Base-by-base conservation (phyloP, 2,113 vertebrate species). In the Ophthalmotilapia sp. region DNA sequence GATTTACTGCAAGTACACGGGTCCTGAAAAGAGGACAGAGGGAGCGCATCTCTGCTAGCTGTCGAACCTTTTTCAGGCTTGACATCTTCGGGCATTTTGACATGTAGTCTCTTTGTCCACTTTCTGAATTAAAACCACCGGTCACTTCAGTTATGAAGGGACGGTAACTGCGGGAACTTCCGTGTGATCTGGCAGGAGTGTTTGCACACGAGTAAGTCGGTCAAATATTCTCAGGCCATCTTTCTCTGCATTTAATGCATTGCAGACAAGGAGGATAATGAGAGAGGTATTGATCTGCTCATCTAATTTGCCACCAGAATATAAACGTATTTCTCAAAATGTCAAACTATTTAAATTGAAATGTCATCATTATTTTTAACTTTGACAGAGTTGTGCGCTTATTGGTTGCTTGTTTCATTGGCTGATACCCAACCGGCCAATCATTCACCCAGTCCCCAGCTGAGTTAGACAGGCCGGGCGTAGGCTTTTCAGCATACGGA, bases 1-100 rank as follows among this genome's bases (percentile, higher is more conserved):
- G 83, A 89, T 79, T 87, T 79, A 13, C 36, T 29, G 17, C 10
- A 49, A n/a, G 11, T 29, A 23, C 77, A 49, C 31, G 0, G 36
- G 13, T 86, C 65, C 79, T 54, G 58, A 60, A 85, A 42, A 82
- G 21, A 80, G 70, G 12, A 79, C 19, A 42, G 51, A 53, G 40
- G 68, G 40, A 75, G 38, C 17, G 23, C 13, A 51, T 80, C 73
- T n/a, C 56, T 23, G 40, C 51, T 83, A 83, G 21, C 45, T 21
- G 17, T 53, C 2, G 2, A 51, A 82, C 83, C 14, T 21, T 47
- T 55, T 81, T 86, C 55, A 9, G 54, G 45, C 42, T 31, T 49
- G 9, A 49, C 42, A 19, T 31, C 15, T n/a, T 31, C 2, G 9
- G 42, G 17, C 19, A 31, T 2, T n/a, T 77, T 77, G 42, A 75